These are phyloP conservation scores for Dipodomys spectabilis DNA, from an alignment of 2,113 vertebrate genomes.

Conservation along the genomic window DNA sequence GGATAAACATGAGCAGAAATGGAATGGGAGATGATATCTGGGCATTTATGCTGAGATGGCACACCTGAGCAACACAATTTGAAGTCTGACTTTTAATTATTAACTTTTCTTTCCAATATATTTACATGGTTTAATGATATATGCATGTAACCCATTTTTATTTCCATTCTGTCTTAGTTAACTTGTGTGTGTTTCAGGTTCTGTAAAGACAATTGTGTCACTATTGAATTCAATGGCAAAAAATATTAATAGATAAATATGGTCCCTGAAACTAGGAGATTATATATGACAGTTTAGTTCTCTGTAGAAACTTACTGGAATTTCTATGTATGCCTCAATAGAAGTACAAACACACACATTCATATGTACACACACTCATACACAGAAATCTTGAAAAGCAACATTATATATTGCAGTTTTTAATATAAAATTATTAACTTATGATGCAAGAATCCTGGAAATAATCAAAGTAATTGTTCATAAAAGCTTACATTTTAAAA, in stretches of 20 bases:
- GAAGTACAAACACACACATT: neutral
- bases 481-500: neutral
- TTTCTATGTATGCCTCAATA: neutral
- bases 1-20: conserved; percentile 2
- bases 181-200: conserved; percentile 55
- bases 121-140: too few species aligned
- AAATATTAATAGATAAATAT: conserved; percentile 72
- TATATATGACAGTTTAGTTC: conserved; percentile 9
- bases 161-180: conserved; percentile 39
- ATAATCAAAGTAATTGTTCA: neutral
- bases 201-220: conserved; percentile 15
- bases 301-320: neutral
- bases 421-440: neutral
- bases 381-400: conserved; percentile 56
- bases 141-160: too few species aligned
- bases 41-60: neutral
- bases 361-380: neutral
- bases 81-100: neutral
- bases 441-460: neutral
- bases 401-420: conserved; percentile 53
- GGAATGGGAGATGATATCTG: neutral
- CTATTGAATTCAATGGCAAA: conserved; percentile 63
- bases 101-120: too few species aligned
- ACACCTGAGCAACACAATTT: neutral
- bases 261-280: conserved; percentile 67